Percentiles rank a stretch among this genome's conserved stretches.
These are phyloP conservation scores for Benitochromis conjunctus DNA, from an alignment of 2,113 vertebrate genomes.

Conservation along the genomic window DNA sequence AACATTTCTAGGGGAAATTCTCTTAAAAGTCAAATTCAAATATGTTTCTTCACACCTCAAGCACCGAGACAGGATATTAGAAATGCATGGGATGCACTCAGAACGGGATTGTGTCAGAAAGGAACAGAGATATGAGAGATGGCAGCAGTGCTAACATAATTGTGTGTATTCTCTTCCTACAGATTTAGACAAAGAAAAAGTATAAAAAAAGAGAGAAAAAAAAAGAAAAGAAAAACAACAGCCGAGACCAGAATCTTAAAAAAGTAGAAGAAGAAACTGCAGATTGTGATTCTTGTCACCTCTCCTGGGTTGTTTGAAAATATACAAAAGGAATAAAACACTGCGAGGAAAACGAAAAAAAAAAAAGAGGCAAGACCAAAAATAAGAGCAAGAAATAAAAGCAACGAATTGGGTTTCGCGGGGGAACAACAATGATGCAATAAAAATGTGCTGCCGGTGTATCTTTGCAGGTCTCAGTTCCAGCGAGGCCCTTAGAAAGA, in stretches of 20 bases:
- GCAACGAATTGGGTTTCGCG: neutral
- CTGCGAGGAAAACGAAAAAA: neutral
- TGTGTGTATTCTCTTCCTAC: conserved; percentile 4
- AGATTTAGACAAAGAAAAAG: neutral
- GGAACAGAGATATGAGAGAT: conserved; percentile 4
- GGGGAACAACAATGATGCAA: neutral
- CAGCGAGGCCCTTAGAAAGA: conserved; percentile 2
- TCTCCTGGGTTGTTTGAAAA: conserved; percentile 6
- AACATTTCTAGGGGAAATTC: conserved; percentile 6
- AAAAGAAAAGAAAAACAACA: neutral
- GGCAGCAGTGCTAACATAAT: conserved; percentile 25
- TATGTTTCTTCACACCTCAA: conserved; percentile 1
- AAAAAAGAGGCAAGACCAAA: neutral
- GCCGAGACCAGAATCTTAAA: conserved; percentile 3
- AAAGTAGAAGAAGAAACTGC: conserved; percentile 2
- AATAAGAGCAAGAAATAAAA: conserved; percentile 3
- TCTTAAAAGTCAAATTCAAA: conserved; percentile 31
- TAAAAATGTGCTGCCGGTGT: conserved; percentile 20
- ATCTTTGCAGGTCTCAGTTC: conserved; percentile 24
- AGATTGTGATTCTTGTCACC: conserved; percentile 5
- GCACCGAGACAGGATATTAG: neutral
- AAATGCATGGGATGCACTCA: conserved; percentile 15
- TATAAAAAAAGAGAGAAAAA: neutral
- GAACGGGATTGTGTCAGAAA: neutral
- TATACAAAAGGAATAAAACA: conserved; percentile 11